phyloP scores from a whole-genome alignment of 92 coral and sea anemone genomes.

The Montipora capitata region DNA sequence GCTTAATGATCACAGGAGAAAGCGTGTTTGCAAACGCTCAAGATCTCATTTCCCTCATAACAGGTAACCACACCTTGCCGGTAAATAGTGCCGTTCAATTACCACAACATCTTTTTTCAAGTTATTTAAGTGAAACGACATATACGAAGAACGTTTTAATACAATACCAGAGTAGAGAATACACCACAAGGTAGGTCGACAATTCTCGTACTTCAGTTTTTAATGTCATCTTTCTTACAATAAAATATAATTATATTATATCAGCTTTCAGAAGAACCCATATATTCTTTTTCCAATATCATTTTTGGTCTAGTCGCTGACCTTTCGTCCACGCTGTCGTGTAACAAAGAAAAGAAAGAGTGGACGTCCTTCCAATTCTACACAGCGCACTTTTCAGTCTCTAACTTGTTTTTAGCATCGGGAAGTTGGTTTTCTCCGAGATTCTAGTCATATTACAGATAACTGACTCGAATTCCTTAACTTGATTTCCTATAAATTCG shows the following conservation, averaged over 20 bases:
- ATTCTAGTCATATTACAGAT: no score
- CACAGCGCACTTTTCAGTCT: no score
- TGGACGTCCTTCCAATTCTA: no score
- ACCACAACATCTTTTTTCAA: not conserved
- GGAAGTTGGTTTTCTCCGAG: no score
- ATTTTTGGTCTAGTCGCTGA: not conserved
- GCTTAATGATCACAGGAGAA: constrained; percentile 8
- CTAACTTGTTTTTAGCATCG: no score
- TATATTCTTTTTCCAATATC: not conserved
- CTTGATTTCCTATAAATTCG: no score
- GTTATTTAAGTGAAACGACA: not conserved
- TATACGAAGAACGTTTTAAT: not conserved
- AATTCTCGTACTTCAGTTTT: not conserved
- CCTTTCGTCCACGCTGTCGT: not conserved
- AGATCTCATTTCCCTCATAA: constrained; percentile 20
- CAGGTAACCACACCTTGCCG: constrained; percentile 15
- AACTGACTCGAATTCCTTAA: no score
- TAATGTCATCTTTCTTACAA: not conserved
- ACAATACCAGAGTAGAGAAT: not conserved
- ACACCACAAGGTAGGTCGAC: not conserved
- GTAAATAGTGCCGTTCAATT: not conserved
- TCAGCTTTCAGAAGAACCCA: constrained; percentile 20
- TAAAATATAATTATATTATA: not conserved
- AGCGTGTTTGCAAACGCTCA: constrained; percentile 11
- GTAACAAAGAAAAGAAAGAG: no score